Percentiles rank a stretch among this genome's conserved stretches.
Conservation (phyloP, 2,113 vertebrate genomes). For the Pseudorectes ferrugineus region DNA sequence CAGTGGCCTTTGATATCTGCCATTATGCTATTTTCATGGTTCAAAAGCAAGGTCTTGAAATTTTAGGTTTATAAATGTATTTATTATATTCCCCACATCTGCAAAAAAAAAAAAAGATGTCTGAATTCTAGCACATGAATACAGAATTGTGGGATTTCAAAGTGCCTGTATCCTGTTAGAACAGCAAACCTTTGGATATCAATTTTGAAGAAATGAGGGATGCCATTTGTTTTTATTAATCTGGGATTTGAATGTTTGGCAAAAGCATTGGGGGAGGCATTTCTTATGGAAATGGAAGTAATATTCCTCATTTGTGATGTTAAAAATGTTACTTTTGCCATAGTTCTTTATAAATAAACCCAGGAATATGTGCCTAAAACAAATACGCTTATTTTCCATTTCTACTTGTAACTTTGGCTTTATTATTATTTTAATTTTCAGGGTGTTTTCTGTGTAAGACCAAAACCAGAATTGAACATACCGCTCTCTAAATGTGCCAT, state of each 20-base stretch:
- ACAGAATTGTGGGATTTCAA: constrained; percentile 65
- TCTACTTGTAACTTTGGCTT: constrained; percentile 33
- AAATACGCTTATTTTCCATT: constrained; percentile 52
- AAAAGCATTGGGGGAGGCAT: constrained; percentile 70
- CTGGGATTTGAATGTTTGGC: constrained; percentile 79
- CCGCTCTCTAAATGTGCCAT: background rate
- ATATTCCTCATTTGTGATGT: constrained; percentile 64
- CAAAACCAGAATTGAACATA: constrained; percentile 3
- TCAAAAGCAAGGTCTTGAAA: constrained; percentile 55
- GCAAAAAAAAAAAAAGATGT: background rate
- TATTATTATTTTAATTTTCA: constrained; percentile 28
- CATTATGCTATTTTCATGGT: background rate
- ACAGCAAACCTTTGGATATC: constrained; percentile 60
- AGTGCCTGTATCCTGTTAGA: constrained; percentile 59
- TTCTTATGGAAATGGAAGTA: constrained; percentile 70
- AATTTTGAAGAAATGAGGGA: constrained; percentile 72
- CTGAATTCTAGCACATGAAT: constrained; percentile 48
- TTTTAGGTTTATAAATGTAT: constrained; percentile 54
- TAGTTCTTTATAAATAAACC: constrained; percentile 57
- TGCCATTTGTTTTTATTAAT: constrained; percentile 82
- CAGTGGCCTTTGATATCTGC: constrained; percentile 17
- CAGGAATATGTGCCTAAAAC: constrained; percentile 26
- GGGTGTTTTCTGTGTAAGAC: background rate
- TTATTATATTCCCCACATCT: constrained; percentile 32
- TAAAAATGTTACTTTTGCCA: constrained; percentile 71